Conservation (phyloP, 2,113 vertebrate species). For the Lepus europaeus region DNA sequence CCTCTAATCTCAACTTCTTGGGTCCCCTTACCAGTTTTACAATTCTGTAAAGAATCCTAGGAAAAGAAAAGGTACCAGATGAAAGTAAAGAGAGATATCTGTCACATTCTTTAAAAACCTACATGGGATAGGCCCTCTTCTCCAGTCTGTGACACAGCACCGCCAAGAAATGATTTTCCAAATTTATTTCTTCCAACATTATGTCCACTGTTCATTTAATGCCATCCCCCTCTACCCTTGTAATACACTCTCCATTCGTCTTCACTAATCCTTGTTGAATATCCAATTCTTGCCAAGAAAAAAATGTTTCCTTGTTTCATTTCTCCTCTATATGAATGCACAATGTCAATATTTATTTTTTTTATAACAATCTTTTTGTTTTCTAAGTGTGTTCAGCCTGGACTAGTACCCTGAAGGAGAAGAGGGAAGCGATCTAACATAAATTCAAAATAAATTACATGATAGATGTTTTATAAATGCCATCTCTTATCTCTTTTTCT, state of each 20-base stretch:
- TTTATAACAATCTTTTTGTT: neutral
- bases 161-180: neutral
- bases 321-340: neutral
- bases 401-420: conserved; percentile 13
- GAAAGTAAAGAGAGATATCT: neutral
- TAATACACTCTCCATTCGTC: neutral
- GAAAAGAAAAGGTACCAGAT: neutral
- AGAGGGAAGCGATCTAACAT: neutral
- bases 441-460: neutral
- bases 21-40: neutral
- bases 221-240: neutral
- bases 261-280: neutral
- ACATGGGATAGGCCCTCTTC: neutral
- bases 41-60: conserved; percentile 27
- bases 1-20: neutral
- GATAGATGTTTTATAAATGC: neutral
- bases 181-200: neutral
- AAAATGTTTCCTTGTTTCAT: neutral
- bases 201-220: neutral
- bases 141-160: neutral
- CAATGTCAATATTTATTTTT: neutral
- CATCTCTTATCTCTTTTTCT: neutral
- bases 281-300: neutral
- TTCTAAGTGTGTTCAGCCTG: neutral
- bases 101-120: neutral